Base-by-base conservation (phyloP, 2,113 vertebrate genomes). In the Eurystomus gularis region DNA sequence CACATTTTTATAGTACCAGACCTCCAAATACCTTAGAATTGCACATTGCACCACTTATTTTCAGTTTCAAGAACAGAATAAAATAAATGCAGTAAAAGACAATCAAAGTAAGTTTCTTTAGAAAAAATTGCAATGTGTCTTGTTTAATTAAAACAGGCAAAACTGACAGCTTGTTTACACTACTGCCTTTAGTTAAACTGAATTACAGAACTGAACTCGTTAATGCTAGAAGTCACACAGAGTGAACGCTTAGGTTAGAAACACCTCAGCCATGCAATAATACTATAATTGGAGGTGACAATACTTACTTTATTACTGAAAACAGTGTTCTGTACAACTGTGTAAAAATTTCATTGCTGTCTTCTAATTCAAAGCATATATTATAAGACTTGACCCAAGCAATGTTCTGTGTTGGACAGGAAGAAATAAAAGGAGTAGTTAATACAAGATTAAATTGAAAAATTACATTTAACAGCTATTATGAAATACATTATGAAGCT, bases 311-410 rank as follows among this genome's bases (percentile, higher is more conserved):
- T 98, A 99, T 99, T 88, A 99, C 99, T 96, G 99, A 99, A 97
- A 99, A 99, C 82, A 99, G 98, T 0, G 99, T 99, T 96, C 99
- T 98, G 97, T 99, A 99, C 46, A 99, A 98, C 62, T 99, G 99
- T 42, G 99, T 99, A 98, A 99, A 99, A 95, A 99, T 99, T 97
- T 99, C 99, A 94, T 99, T 99, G 97, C 99, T 99, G 96, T 99
- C 99, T 97, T 99, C 99, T 95, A 99, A 98, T 90, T 99, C 99
- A 97, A 99, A 99, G 97, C 99, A 99, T 98, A 99, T 99, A 95
- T 99, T 99, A 83, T 99, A 99, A n/a, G 99, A 99, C 94, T 99
- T 99, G 92, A 99, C 99, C 99, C 99, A 99, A 35, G 99, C 99
- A 96, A 99, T 99, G 96, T 99, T 99, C 99, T 99, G 94, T 72